These are phyloP conservation scores for Stramonita haemastoma DNA, from an alignment of 2,888 invertebrate species.

Conservation along the genomic window DNA sequence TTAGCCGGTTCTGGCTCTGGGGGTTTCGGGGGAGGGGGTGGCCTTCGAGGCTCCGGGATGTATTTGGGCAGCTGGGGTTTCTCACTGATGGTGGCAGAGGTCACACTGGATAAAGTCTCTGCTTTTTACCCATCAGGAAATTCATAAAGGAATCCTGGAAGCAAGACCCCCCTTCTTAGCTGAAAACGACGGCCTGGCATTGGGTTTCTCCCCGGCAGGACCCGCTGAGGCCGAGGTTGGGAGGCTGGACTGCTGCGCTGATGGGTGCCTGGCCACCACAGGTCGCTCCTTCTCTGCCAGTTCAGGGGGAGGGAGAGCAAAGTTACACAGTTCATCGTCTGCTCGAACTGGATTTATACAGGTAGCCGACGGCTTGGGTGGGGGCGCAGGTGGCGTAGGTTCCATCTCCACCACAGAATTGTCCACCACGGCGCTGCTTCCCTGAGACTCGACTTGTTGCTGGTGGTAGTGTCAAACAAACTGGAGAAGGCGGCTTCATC, in stretches of 20 bases:
- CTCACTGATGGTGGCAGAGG: slow-evolving; percentile 65
- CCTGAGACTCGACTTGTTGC: slow-evolving; percentile 14
- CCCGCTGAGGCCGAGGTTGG: background rate
- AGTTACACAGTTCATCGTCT: slow-evolving; percentile 72
- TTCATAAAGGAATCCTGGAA: slow-evolving; percentile 73
- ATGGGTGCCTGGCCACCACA: background rate
- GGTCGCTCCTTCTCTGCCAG: slow-evolving; percentile 41
- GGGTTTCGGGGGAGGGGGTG: slow-evolving; percentile 51
- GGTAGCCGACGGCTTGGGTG: slow-evolving; percentile 45
- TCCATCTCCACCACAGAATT: slow-evolving; percentile 33
- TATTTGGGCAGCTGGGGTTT: slow-evolving; percentile 74
- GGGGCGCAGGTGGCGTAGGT: slow-evolving; percentile 16
- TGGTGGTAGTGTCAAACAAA: slow-evolving; percentile 53
- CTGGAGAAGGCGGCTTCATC: slow-evolving; percentile 66
- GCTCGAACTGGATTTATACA: slow-evolving; percentile 53
- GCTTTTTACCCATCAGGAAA: slow-evolving; percentile 74
- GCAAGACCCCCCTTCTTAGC: slow-evolving; percentile 21
- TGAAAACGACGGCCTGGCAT: background rate
- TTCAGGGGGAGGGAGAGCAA: slow-evolving; percentile 55
- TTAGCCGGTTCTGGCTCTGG: slow-evolving; percentile 33
- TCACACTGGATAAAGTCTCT: slow-evolving; percentile 73
- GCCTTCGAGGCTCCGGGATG: slow-evolving; percentile 70
- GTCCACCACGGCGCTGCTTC: slow-evolving; percentile 33
- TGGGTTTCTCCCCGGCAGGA: background rate
- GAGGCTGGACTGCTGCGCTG: background rate